Evolutionary conservation across 1,140 invertebrate species (phyloP), one percentile per base, ranked within the genome.

Genomic region (Oppia nitens): DNA sequence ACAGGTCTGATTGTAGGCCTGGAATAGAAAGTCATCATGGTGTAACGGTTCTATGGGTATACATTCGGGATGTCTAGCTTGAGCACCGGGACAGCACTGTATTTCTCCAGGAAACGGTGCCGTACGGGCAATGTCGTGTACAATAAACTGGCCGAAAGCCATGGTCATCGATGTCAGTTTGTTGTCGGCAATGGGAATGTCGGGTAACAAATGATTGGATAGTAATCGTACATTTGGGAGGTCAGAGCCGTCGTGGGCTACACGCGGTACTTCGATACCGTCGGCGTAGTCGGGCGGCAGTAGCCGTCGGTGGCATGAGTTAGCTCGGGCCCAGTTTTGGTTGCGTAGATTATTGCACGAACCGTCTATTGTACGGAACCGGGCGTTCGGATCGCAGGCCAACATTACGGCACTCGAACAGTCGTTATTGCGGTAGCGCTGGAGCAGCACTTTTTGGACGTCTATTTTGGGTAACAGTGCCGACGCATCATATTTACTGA

Each of bases 301-400:
- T 45, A 83, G 68, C 56, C 82, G 68, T 56, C 75, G 75, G 59
- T 70, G 74, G 63, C 60, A 61, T 6, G 47, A 45, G 23, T 47
- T 47, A 24, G 45, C 0, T 81, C 79, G 21, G 84, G 79, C 1
- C 91, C 90, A 87, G 87, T 91, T 0, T 82, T 83, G 0, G 88
- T 87, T 73, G 92, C 80, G 49, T 32, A 92, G 72, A 69, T 94
- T 95, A 60, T 89, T 94, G 72, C 90, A 95, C 1, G 89, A 79
- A 0, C 89, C 91, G 70, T 92, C 87, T 57, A 83, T 80, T 6
- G 87, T 74, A 1, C 90, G 76, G 71, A 83, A 91, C 56, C 76
- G 75, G 0, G 50, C 49, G 1, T 64, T 28, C 20, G 47, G 47
- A 24, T 57, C 47, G 28, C 56, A 57, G 20, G 1, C 11, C 17